Base-by-base conservation (phyloP, 2,113 vertebrate species). In the Ochotona curzoniae region DNA sequence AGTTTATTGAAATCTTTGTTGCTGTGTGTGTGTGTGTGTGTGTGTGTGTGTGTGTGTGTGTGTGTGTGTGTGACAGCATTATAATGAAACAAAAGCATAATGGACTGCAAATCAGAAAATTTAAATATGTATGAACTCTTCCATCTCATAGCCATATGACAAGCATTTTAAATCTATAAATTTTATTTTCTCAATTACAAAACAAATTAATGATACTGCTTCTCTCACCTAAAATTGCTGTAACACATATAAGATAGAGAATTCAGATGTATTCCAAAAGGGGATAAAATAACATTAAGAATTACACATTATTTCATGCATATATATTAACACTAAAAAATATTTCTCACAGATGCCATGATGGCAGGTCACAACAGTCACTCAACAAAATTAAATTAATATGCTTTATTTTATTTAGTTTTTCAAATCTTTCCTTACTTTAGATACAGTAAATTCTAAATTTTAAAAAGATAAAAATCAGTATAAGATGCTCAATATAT, bases 381-480 rank as follows among this genome's bases (percentile, higher is more conserved):
- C 12, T 74, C 38, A 14, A 57, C 10, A 57, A 57, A 60, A 23
- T 64, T 87, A 69, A 81, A 61, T 61, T 74, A 69, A 61, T 75
- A 74, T 60, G 4, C 64, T 23, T 30, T 15, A n/a, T 57, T 86
- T 61, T 88, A 83, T 14, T 84, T 82, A 75, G 84, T 69, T 87
- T 32, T 90, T 89, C 20, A 93, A 89, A 57, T 95, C 90, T 67
- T 83, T 88, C 32, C 11, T 83, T 82, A 18, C 64, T 57, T 86
- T 71, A 93, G 47, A 64, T 61, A 32, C 18, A 64, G 28, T 70
- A 69, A 96, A 85, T 74, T 44, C 1, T 87, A 60, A 6, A 63
- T 66, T 87, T 67, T 49, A 28, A 94, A 81, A 74, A 71, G 17
- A 73, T 25, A 28, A 87, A 87, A 57, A 87, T 89, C 32, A 4